These are phyloP conservation scores for Tachina lurida DNA, from an alignment of 2,888 invertebrate species.

Conservation along the genomic window DNA sequence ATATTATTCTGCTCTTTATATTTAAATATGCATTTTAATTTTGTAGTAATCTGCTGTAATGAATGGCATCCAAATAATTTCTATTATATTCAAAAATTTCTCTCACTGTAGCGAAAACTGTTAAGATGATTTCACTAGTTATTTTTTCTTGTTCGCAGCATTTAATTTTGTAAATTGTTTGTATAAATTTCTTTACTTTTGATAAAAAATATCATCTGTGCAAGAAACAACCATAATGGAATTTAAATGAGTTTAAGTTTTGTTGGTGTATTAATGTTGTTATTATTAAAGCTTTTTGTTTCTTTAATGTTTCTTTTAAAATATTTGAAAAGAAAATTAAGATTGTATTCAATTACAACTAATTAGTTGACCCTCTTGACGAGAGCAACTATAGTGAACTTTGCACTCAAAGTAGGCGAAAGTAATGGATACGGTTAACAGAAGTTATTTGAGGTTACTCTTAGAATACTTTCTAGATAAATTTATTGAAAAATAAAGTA, in stretches of 20 bases:
- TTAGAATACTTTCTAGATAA: neutral
- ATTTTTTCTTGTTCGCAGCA: neutral
- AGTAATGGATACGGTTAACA: slow-evolving; percentile 26
- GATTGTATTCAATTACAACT: slow-evolving; percentile 62
- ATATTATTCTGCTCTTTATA: no score
- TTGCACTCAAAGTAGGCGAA: slow-evolving; percentile 8
- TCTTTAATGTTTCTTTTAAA: slow-evolving; percentile 6
- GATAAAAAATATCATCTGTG: slow-evolving; percentile 1
- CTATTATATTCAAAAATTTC: no score
- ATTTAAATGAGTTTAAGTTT: slow-evolving; percentile 61
- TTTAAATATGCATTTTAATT: no score
- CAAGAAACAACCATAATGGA: slow-evolving; percentile 58
- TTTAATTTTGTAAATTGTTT: slow-evolving; percentile 11
- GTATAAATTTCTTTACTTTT: slow-evolving; percentile 22
- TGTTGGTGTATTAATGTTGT: slow-evolving; percentile 26
- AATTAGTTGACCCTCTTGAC: slow-evolving; percentile 40
- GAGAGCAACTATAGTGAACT: neutral
- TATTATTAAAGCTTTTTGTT: slow-evolving; percentile 42
- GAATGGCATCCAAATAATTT: no score
- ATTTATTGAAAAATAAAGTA: neutral
- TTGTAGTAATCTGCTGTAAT: no score
- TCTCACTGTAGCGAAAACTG: no score
- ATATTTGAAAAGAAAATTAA: slow-evolving; percentile 49
- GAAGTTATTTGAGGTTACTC: slow-evolving; percentile 2
- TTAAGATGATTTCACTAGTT: no score